Conservation (phyloP, 1,140 invertebrate species). For the Pachyrhynchus sulphureomaculatus region DNA sequence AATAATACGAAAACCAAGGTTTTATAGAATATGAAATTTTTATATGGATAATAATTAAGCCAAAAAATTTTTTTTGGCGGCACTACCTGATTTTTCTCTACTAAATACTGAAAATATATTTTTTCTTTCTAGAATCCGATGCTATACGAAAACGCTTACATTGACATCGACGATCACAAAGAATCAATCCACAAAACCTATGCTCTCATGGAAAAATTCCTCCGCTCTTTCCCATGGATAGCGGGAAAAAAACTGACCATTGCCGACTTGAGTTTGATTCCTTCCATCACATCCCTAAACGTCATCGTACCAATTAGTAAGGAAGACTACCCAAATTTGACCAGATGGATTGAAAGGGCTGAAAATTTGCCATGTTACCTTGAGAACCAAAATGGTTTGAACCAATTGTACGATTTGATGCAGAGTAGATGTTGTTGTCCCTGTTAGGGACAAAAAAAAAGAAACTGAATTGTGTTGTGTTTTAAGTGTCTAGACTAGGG, state of each 20-base stretch:
- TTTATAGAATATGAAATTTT: no score
- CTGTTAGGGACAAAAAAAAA: slow-evolving; percentile 10
- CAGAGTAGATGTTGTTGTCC: slow-evolving; percentile 27
- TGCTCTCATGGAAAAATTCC: slow-evolving; percentile 28
- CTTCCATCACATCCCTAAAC: slow-evolving; percentile 45
- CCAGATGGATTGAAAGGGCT: slow-evolving; percentile 36
- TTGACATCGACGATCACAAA: slow-evolving; percentile 19
- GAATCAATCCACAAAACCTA: slow-evolving; percentile 25
- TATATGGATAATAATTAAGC: no score
- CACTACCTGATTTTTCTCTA: no score
- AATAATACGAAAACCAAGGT: no score
- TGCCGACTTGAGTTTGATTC: slow-evolving; percentile 52
- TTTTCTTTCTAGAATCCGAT: slow-evolving; percentile 24
- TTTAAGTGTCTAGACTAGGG: neutral
- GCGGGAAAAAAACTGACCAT: slow-evolving; percentile 54
- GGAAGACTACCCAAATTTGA: slow-evolving; percentile 37
- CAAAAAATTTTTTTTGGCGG: no score
- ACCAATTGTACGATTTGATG: slow-evolving; percentile 21
- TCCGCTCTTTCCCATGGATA: slow-evolving; percentile 24
- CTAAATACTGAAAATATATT: no score
- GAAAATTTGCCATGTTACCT: slow-evolving; percentile 37
- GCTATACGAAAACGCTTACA: slow-evolving; percentile 17
- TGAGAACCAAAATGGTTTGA: slow-evolving; percentile 32
- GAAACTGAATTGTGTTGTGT: neutral
- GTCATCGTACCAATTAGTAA: slow-evolving; percentile 41